phyloP scores from a whole-genome alignment of 2,888 invertebrate species.

The Empis stercorea region DNA sequence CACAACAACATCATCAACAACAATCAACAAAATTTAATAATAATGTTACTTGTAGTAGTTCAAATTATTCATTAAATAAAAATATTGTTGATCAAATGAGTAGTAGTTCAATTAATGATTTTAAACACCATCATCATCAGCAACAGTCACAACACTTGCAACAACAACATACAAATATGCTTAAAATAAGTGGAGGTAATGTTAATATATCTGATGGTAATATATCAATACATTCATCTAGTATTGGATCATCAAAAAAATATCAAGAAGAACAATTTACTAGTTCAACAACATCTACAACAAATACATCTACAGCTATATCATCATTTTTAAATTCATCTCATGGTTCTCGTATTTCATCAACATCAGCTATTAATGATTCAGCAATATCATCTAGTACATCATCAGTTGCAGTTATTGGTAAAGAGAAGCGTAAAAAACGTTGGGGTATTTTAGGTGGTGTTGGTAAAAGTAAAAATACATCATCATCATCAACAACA shows the following conservation, averaged over 20 bases:
- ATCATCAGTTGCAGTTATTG: constrained; percentile 28
- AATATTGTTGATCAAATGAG: too few relatives aligned
- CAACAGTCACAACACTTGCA: constrained; percentile 11
- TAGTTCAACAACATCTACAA: constrained; percentile 12
- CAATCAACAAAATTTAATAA: neutral
- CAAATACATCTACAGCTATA: neutral
- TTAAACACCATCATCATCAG: constrained; percentile 13
- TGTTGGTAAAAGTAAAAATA: constrained; percentile 47
- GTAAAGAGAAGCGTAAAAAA: constrained; percentile 49
- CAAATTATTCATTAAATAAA: too few relatives aligned
- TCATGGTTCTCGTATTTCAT: constrained; percentile 30
- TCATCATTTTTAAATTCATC: constrained; percentile 4
- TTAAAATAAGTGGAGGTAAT: neutral
- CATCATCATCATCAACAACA: constrained; percentile 32
- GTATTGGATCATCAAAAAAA: constrained; percentile 18
- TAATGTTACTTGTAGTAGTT: too few relatives aligned
- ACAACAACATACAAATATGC: constrained; percentile 3
- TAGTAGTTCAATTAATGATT: too few relatives aligned
- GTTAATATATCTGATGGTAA: constrained; percentile 15
- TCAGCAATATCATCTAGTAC: constrained; percentile 16
- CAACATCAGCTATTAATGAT: constrained; percentile 26
- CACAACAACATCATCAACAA: neutral
- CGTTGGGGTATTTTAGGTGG: constrained; percentile 55
- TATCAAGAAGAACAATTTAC: constrained; percentile 34
- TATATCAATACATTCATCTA: constrained; percentile 12